A percentile compares a stretch with the other conserved stretches of the same genome.
Conservation (phyloP, 53 echinoderm and acorn worm genomes). For the Arbacia lixula region DNA sequence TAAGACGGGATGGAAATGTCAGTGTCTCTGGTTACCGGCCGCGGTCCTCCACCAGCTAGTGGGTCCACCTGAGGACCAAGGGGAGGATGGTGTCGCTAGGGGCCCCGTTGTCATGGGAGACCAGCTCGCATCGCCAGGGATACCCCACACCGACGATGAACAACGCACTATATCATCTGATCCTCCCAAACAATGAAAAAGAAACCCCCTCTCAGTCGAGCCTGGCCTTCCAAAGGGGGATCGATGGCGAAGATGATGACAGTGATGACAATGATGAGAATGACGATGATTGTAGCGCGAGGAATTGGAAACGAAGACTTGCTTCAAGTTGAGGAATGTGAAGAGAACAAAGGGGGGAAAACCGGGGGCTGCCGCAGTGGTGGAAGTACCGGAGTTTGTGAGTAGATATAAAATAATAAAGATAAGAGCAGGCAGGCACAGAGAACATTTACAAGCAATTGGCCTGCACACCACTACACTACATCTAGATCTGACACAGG, state of each 20-base stretch:
- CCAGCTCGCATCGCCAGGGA: slow-evolving; percentile 38
- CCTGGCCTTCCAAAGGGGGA: neutral
- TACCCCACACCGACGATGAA: neutral
- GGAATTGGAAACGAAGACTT: neutral
- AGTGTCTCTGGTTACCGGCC: slow-evolving; percentile 38
- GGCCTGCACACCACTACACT: slow-evolving; percentile 55
- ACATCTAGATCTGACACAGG: slow-evolving; percentile 54
- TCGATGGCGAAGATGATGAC: slow-evolving; percentile 3
- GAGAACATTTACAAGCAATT: slow-evolving; percentile 48
- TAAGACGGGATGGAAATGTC: slow-evolving; percentile 52
- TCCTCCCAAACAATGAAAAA: neutral
- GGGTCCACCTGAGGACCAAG: slow-evolving; percentile 47
- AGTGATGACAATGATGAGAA: slow-evolving; percentile 9
- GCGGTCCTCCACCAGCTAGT: slow-evolving; percentile 28
- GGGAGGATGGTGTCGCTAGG: slow-evolving; percentile 13
- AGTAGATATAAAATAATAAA: slow-evolving; percentile 39
- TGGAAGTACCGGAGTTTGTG: slow-evolving; percentile 15
- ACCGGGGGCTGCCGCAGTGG: neutral
- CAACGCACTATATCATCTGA: slow-evolving; percentile 6
- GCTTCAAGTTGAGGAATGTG: slow-evolving; percentile 34
- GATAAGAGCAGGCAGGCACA: slow-evolving; percentile 19
- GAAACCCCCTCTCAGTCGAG: neutral
- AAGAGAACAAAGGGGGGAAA: slow-evolving; percentile 2
- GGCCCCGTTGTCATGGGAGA: slow-evolving; percentile 44
- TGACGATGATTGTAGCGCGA: slow-evolving; percentile 6